These are phyloP conservation scores for Monoplex corrugatus DNA, from an alignment of 2,888 invertebrate genomes.

Conservation along the genomic window DNA sequence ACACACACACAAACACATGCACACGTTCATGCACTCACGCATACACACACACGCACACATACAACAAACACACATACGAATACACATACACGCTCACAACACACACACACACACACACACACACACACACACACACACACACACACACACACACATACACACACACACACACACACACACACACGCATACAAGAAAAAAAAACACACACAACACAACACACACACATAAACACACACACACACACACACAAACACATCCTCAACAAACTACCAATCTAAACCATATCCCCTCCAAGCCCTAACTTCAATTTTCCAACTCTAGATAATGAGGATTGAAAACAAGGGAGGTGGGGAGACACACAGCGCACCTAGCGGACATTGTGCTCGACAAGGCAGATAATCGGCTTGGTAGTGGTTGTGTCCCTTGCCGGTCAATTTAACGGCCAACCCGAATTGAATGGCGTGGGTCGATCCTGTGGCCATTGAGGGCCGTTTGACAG, in stretches of 20 bases:
- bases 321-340: too few species aligned
- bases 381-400: conserved; percentile 38
- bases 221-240: conserved; percentile 13
- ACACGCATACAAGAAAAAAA: too few species aligned
- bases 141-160: conserved; percentile 24
- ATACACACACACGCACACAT: conserved; percentile 9
- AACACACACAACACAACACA: neutral
- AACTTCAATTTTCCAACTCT: too few species aligned
- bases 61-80: conserved; percentile 25
- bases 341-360: neutral
- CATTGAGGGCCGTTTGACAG: conserved; percentile 13
- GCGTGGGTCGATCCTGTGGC: conserved; percentile 25
- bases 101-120: conserved; percentile 37
- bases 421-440: conserved; percentile 29
- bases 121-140: conserved; percentile 22
- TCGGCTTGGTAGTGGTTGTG: conserved; percentile 30
- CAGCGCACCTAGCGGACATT: conserved; percentile 33
- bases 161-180: neutral
- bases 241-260: neutral
- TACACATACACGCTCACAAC: conserved; percentile 11
- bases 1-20: conserved; percentile 12
- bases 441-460: neutral
- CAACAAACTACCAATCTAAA: too few species aligned
- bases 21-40: neutral
- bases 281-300: too few species aligned